Base-by-base conservation (phyloP, 2,888 invertebrate genomes). In the Cistogaster globosa region DNA sequence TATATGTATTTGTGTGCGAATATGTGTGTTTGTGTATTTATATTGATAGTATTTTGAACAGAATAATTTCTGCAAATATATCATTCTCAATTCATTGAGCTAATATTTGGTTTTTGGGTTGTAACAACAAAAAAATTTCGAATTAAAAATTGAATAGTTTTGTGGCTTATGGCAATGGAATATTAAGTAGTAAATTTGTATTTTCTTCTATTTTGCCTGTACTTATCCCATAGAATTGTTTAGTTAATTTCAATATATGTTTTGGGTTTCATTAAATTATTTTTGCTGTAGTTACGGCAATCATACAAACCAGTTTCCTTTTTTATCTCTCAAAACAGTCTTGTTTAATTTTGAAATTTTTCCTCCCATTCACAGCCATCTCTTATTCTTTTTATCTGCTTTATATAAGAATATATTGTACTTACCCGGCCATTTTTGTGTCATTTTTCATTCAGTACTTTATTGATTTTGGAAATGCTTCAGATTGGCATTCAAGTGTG, bases 391-490 rank as follows among this genome's bases (percentile, higher is more conserved):
- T 45, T 12, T 14, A 12, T 45, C 45, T 48, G 3, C 14, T 53
- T 7, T 20, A 11, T 53, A 32, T 57, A 8, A 22, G 14, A 5
- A 2, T 48, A 32, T 58, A 36, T 60, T 42, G 1, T 32, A 86
- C 87, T 83, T 93, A 95, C 95, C 94, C 89, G 94, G 94, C 93
- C 88, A 94, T 94, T 87, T 95, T 95, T 88, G 94, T 94, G 78
- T 94, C 94, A 87, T 93, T 93, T 90, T 94, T 94, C 87, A 94
- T 94, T 96, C 96, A 96, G 90, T 96, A 96, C 93, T 95, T 96
- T 90, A 96, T 95, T 84, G 95, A 95, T 91, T 95, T 95, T 18
- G 96, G 96, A 91, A 93, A 95, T 38, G 96, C 96, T 91, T 96
- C 96, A 67, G 95, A 95, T 90, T 94, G 93, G 90, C 96, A 96